phyloP scores from a whole-genome alignment of 2,113 vertebrate genomes.

The Urocolius indicus region DNA sequence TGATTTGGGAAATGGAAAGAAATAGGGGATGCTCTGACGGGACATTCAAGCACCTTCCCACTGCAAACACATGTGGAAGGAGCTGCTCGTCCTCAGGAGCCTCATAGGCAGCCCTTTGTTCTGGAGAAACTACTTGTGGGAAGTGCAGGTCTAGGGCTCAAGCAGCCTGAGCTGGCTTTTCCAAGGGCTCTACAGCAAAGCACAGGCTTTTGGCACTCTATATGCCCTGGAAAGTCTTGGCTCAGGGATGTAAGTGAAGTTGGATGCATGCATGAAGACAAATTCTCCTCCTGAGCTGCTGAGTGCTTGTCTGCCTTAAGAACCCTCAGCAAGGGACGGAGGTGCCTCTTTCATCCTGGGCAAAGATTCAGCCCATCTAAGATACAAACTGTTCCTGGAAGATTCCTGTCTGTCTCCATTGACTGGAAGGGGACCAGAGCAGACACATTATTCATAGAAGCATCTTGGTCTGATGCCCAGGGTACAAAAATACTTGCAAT shows the following conservation, averaged over 20 bases:
- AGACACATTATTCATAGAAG: not conserved
- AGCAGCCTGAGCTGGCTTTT: not conserved
- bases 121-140: not conserved
- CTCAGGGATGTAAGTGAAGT: rapidly evolving
- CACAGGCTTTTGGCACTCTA: not conserved
- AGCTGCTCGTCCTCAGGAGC: not conserved
- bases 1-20: no score
- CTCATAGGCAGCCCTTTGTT: not conserved
- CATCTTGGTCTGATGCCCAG: not conserved
- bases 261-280: not conserved
- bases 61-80: rapidly evolving
- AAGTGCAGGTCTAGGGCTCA: not conserved
- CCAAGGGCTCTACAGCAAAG: not conserved
- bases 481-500: no score
- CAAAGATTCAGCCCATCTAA: not conserved
- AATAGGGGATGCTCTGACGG: not conserved
- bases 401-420: not conserved
- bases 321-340: not conserved
- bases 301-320: not conserved
- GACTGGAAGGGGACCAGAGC: slow-evolving; percentile 2
- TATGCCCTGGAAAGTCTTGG: not conserved
- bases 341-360: not conserved
- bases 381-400: not conserved
- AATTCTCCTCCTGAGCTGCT: not conserved
- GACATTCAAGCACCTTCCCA: not conserved